These are phyloP conservation scores for Xerus rutilus DNA, from an alignment of 2,797 vertebrate species.

Conservation along the genomic window DNA sequence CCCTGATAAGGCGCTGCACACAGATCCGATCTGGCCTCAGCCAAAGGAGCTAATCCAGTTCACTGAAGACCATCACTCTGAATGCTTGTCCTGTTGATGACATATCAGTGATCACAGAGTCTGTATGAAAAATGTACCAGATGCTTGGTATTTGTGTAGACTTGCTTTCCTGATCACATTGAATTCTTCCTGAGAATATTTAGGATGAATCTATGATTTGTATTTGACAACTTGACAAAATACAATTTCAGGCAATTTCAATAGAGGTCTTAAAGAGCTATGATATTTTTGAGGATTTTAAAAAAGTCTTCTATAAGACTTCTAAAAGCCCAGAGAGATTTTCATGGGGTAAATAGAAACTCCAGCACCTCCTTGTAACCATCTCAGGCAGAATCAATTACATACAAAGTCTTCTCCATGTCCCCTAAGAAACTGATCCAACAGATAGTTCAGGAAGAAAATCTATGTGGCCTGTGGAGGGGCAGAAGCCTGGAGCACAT, in stretches of 20 bases:
- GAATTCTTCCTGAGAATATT: slow-evolving; percentile 68
- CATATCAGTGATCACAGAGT: neutral
- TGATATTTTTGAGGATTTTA: neutral
- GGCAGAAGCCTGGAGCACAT: neutral
- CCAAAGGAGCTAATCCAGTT: neutral
- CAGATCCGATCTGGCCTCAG: neutral
- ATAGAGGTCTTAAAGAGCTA: neutral
- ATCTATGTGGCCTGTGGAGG: neutral
- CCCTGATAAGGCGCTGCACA: slow-evolving; percentile 32
- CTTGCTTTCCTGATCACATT: slow-evolving; percentile 46
- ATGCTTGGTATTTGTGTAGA: neutral
- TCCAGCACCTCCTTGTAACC: neutral
- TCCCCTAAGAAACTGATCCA: neutral
- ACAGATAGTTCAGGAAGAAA: neutral
- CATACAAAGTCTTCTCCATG: neutral
- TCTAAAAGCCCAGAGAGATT: slow-evolving; percentile 11
- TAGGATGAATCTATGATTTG: slow-evolving; percentile 66
- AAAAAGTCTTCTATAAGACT: neutral
- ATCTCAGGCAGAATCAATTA: neutral
- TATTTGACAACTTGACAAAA: slow-evolving; percentile 60
- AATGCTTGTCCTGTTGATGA: neutral
- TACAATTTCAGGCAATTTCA: slow-evolving; percentile 10
- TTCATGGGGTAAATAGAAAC: neutral
- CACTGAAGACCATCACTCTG: neutral
- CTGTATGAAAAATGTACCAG: neutral